Evolutionary conservation across 2,797 vertebrate genomes (phyloP).

Genomic region (Neostethus bicornis): DNA sequence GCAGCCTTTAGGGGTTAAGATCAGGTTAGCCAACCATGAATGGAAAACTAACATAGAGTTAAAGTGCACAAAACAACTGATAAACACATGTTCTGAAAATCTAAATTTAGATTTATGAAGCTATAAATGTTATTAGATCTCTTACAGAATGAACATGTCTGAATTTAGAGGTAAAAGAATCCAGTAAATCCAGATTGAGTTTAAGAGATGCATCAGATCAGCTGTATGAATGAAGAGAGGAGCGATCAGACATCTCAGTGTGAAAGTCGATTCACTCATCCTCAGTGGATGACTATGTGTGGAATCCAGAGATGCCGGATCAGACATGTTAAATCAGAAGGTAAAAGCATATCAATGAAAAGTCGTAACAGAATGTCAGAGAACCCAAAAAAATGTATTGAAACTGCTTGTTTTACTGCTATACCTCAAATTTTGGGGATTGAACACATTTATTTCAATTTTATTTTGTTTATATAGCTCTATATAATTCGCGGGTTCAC

Average conservation of each 20-base stretch:
- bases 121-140: conserved; percentile 29
- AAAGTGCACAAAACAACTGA: conserved; percentile 8
- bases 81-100: conserved; percentile 36
- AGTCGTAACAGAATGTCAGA: no score
- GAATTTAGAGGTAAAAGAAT: conserved; percentile 11
- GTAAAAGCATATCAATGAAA: no score
- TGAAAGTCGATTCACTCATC: not conserved
- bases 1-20: conserved; percentile 23
- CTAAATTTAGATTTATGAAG: conserved; percentile 16
- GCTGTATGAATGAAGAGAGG: not conserved
- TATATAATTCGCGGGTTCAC: no score
- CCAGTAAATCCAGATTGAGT: conserved; percentile 19
- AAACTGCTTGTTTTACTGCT: no score
- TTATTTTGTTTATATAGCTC: no score
- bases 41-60: conserved; percentile 37
- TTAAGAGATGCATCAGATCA: conserved; percentile 21
- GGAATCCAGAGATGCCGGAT: conserved; percentile 8
- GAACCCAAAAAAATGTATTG: no score
- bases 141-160: conserved; percentile 15
- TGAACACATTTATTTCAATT: no score
- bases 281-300: not conserved
- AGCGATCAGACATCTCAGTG: not conserved
- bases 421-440: no score
- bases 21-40: conserved; percentile 44
- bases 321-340: no score